phyloP scores from a whole-genome alignment of 2,797 vertebrate species.

The Cephalopachus bancanus region DNA sequence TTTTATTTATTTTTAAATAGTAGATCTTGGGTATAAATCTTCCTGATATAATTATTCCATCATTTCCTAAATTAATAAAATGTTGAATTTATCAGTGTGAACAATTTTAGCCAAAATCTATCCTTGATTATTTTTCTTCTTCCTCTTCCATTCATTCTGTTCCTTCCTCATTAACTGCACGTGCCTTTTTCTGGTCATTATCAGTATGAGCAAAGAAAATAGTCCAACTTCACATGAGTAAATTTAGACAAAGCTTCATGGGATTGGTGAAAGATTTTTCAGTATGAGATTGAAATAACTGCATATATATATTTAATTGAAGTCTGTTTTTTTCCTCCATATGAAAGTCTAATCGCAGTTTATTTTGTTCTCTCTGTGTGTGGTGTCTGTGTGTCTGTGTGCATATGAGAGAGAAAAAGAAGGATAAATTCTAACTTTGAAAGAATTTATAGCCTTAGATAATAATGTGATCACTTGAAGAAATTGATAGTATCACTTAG shows the following conservation, averaged over 20 bases:
- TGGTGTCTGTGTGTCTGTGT: not conserved
- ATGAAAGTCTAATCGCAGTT: constrained; percentile 20
- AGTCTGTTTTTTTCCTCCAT: not conserved
- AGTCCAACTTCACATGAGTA: not conserved
- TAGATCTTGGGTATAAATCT: not conserved
- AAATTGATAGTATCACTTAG: not conserved
- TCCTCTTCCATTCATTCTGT: not conserved
- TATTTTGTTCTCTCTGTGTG: not conserved
- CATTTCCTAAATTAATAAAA: not conserved
- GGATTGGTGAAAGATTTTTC: not conserved
- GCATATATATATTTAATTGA: not conserved
- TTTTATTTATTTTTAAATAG: constrained; percentile 9
- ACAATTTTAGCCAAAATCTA: not conserved
- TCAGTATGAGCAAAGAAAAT: not conserved
- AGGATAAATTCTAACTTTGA: not conserved
- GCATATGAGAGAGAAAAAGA: no score
- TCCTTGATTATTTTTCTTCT: not conserved
- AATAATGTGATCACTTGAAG: not conserved
- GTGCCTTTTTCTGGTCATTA: not conserved
- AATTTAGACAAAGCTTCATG: not conserved
- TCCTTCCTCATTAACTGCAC: not conserved
- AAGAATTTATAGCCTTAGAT: not conserved
- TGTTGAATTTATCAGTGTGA: not conserved
- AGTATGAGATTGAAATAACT: not conserved
- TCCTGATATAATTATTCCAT: not conserved